A percentile compares a stretch with the other conserved stretches of the same genome.
Conservation (phyloP, 2,888 invertebrate genomes). For the Seira ritae region DNA sequence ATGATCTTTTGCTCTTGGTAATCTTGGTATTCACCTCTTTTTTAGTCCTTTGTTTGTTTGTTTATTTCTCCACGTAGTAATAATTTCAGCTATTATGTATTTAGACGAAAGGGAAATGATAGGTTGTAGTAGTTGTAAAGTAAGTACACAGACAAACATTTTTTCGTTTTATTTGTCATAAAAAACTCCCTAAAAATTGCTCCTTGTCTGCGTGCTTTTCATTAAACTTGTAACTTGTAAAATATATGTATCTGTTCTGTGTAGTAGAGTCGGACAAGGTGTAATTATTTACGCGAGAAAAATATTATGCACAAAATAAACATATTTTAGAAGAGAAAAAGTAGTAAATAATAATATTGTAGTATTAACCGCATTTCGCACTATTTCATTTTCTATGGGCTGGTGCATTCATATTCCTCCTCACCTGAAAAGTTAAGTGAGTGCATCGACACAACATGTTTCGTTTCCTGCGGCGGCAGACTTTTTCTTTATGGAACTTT, state of each 20-base stretch:
- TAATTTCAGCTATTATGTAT: too few relatives aligned
- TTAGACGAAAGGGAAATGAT: conserved; percentile 16
- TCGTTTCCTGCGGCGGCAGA: neutral
- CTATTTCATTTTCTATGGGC: neutral
- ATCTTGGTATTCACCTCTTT: conserved; percentile 15
- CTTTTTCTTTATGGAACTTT: neutral
- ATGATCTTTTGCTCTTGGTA: conserved; percentile 14
- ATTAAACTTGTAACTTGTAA: neutral
- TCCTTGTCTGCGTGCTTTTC: neutral
- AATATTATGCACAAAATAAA: neutral
- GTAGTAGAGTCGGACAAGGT: neutral
- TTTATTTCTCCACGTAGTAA: too few relatives aligned
- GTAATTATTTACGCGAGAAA: conserved; percentile 2
- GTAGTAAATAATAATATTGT: too few relatives aligned
- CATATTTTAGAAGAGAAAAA: neutral
- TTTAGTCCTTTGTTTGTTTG: neutral
- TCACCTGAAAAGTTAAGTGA: conserved; percentile 8
- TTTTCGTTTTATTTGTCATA: neutral
- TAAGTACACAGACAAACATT: neutral
- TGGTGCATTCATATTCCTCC: neutral
- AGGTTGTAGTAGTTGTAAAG: neutral
- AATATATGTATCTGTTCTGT: neutral
- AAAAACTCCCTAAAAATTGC: neutral
- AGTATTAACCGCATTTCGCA: neutral
- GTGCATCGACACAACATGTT: neutral